These are phyloP conservation scores for Drosophila lini DNA, from an alignment of 1,140 invertebrate genomes.

Conservation along the genomic window DNA sequence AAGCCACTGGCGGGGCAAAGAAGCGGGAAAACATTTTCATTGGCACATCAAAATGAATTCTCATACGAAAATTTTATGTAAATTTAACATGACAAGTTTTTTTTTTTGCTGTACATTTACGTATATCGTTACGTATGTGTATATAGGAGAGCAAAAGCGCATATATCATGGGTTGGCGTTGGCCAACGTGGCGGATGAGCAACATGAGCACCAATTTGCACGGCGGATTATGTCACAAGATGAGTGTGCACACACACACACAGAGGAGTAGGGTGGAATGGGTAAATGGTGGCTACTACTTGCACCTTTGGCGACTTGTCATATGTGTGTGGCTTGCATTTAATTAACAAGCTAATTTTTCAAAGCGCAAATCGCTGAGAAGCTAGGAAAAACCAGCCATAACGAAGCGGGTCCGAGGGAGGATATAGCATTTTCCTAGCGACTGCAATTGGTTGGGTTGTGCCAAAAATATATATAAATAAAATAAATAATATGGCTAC, in stretches of 20 bases:
- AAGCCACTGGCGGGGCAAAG: slow-evolving; percentile 8
- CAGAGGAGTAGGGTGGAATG: background rate
- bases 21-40: slow-evolving; percentile 49
- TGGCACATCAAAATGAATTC: slow-evolving; percentile 72
- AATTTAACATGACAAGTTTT: slow-evolving; percentile 76
- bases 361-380: slow-evolving; percentile 71
- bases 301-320: slow-evolving; percentile 59
- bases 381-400: slow-evolving; percentile 16
- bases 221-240: slow-evolving; percentile 67
- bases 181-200: slow-evolving; percentile 67
- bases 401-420: slow-evolving; percentile 5
- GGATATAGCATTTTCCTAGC: slow-evolving; percentile 10
- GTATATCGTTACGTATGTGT: slow-evolving; percentile 12
- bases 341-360: slow-evolving; percentile 82
- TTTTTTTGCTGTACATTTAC: slow-evolving; percentile 10
- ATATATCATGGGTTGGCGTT: slow-evolving; percentile 45
- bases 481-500: slow-evolving; percentile 12
- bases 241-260: slow-evolving; percentile 3
- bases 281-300: slow-evolving; percentile 6
- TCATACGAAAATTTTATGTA: slow-evolving; percentile 64
- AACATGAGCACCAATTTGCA: slow-evolving; percentile 76
- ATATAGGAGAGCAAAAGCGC: slow-evolving; percentile 10
- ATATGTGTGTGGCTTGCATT: slow-evolving; percentile 72
- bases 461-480: slow-evolving; percentile 59
- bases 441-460: slow-evolving; percentile 37